Evolutionary conservation across 2,797 vertebrate genomes (phyloP).

Genomic region (Paedocypris micromegethes): DNA sequence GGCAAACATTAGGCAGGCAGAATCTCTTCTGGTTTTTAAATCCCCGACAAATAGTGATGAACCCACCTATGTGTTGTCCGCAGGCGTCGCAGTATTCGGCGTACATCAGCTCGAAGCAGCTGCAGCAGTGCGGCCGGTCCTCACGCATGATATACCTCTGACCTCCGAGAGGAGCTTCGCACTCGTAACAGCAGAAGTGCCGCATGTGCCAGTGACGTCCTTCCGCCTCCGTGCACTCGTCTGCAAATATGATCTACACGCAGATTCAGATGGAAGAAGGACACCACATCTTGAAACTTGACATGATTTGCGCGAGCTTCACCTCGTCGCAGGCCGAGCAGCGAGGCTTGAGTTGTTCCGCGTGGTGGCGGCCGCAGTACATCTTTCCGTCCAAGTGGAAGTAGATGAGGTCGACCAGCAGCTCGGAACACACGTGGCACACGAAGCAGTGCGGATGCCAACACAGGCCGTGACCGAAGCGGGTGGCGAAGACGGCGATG

Average conservation of each 20-base stretch:
- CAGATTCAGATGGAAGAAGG: not conserved
- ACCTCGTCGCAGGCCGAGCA: conserved; percentile 97
- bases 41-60: no score
- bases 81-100: conserved; percentile 96
- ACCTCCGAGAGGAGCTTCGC: conserved; percentile 87
- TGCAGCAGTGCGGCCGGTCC: conserved; percentile 92
- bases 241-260: conserved; percentile 92
- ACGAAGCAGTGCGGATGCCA: conserved; percentile 98
- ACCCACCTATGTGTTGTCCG: conserved; percentile 92
- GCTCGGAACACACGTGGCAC: conserved; percentile 86
- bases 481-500: conserved; percentile 88
- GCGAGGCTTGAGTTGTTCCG: conserved; percentile 92
- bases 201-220: conserved; percentile 98
- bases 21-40: no score
- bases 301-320: conserved; percentile 37
- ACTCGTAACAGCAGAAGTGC: conserved; percentile 97
- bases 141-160: conserved; percentile 99
- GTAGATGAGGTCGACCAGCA: conserved; percentile 96
- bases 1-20: no score
- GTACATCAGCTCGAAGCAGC: conserved; percentile 94
- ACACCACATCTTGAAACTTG: not conserved
- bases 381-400: conserved; percentile 96
- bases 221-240: conserved; percentile 95
- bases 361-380: conserved; percentile 92
- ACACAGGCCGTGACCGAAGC: conserved; percentile 86